Percentiles rank a stretch among this genome's conserved stretches.
phyloP scores from a whole-genome alignment of 2,888 invertebrate genomes.

The Clivina fossor region DNA sequence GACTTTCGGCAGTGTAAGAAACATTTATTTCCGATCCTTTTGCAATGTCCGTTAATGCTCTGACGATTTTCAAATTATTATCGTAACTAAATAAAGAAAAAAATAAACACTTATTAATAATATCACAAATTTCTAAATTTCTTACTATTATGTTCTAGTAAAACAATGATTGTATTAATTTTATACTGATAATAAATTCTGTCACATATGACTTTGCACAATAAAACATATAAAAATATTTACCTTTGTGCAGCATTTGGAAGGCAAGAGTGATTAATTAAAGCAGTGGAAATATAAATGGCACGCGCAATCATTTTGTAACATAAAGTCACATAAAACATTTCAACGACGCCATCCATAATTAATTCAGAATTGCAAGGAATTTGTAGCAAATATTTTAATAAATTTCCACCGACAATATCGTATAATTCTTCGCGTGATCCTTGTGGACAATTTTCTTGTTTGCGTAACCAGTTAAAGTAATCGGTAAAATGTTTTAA shows the following conservation, averaged over 20 bases:
- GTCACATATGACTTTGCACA: too few relatives aligned
- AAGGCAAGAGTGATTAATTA: conserved; percentile 16
- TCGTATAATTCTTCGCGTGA: conserved; percentile 4
- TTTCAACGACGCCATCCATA: background rate
- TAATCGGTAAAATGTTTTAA: conserved; percentile 10
- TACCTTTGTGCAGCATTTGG: conserved; percentile 16
- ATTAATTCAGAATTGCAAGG: background rate
- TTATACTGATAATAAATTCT: too few relatives aligned
- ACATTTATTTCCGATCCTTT: conserved; percentile 8
- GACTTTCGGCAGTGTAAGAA: conserved; percentile 1
- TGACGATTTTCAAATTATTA: conserved; percentile 2
- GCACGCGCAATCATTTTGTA: too few relatives aligned
- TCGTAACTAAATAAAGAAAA: too few relatives aligned
- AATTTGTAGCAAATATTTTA: conserved; percentile 13
- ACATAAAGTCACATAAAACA: too few relatives aligned
- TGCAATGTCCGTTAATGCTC: background rate
- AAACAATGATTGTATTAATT: too few relatives aligned
- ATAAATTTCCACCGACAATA: conserved; percentile 4
- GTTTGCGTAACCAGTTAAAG: conserved; percentile 11
- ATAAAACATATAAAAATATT: background rate
- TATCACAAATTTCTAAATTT: too few relatives aligned
- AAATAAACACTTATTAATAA: background rate
- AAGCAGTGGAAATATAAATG: conserved; percentile 8
- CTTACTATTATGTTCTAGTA: too few relatives aligned
- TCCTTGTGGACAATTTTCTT: conserved; percentile 16